Conservation (phyloP, 2,888 invertebrate genomes). For the Idaea aversata region DNA sequence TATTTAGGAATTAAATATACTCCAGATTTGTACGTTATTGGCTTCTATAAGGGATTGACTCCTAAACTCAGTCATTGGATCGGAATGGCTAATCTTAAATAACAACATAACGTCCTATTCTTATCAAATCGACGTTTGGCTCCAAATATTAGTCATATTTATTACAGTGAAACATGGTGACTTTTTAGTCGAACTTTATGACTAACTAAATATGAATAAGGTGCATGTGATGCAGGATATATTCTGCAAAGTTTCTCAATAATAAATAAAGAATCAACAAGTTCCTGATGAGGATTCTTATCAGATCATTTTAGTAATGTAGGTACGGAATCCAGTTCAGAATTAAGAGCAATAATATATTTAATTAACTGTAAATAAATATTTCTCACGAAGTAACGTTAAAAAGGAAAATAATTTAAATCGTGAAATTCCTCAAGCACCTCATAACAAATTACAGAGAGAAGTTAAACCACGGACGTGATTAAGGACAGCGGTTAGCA, state of each 20-base stretch:
- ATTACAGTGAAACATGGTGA: too few species aligned
- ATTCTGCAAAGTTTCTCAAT: background rate
- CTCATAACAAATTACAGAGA: slow-evolving; percentile 30
- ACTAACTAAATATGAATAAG: too few species aligned
- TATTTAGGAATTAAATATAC: background rate
- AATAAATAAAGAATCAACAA: background rate
- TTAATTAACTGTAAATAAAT: background rate
- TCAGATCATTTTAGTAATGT: background rate
- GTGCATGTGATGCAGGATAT: too few species aligned
- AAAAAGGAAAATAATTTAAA: background rate
- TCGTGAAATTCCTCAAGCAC: background rate
- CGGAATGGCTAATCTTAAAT: too few species aligned
- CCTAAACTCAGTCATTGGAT: too few species aligned
- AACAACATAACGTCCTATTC: too few species aligned
- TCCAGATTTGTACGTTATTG: background rate
- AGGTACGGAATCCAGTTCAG: background rate
- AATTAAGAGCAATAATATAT: background rate
- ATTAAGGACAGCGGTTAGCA: slow-evolving; percentile 39
- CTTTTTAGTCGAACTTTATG: too few species aligned
- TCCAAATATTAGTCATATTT: too few species aligned
- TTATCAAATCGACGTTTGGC: too few species aligned
- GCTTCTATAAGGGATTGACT: background rate
- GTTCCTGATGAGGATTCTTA: background rate
- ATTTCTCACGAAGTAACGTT: background rate
- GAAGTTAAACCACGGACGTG: slow-evolving; percentile 38